Conservation (phyloP, 2,888 invertebrate species). For the Drosophila algonquin region DNA sequence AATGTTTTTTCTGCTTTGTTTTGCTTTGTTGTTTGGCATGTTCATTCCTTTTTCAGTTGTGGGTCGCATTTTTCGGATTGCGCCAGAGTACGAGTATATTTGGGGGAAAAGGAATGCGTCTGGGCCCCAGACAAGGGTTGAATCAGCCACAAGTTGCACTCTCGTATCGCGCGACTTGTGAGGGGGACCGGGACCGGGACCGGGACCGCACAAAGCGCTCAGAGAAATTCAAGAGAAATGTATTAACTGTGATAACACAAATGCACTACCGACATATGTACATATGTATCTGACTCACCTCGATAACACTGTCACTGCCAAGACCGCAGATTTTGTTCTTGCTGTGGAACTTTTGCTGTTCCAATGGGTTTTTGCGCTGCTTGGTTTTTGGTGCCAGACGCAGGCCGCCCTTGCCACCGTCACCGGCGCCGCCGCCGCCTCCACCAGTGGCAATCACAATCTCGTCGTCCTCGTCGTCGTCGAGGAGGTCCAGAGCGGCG, state of each 20-base stretch:
- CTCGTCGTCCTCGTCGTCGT: slow-evolving; percentile 70
- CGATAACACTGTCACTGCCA: slow-evolving; percentile 80
- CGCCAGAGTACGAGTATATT: slow-evolving; percentile 10
- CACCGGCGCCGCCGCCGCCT: slow-evolving; percentile 44
- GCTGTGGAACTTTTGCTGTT: slow-evolving; percentile 63
- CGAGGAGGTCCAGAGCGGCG: slow-evolving; percentile 50
- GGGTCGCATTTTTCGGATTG: slow-evolving; percentile 34
- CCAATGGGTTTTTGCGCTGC: slow-evolving; percentile 58
- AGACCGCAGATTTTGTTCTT: slow-evolving; percentile 75
- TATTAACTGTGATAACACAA: background rate
- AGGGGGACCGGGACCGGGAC: background rate
- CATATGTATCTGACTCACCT: slow-evolving; percentile 70
- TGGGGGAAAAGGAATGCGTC: slow-evolving; percentile 9
- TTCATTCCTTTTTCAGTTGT: slow-evolving; percentile 40
- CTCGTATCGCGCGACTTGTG: background rate
- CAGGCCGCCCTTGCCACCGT: slow-evolving; percentile 57
- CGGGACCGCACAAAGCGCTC: background rate
- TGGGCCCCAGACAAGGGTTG: slow-evolving; percentile 1
- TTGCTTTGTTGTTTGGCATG: slow-evolving; percentile 42
- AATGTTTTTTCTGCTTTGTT: slow-evolving; percentile 35
- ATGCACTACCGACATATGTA: background rate
- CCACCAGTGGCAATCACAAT: slow-evolving; percentile 72
- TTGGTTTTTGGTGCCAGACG: slow-evolving; percentile 53
- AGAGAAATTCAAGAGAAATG: background rate
- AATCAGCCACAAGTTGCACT: slow-evolving; percentile 32